phyloP scores from a whole-genome alignment of 2,113 vertebrate species.

The Prunella himalayana region DNA sequence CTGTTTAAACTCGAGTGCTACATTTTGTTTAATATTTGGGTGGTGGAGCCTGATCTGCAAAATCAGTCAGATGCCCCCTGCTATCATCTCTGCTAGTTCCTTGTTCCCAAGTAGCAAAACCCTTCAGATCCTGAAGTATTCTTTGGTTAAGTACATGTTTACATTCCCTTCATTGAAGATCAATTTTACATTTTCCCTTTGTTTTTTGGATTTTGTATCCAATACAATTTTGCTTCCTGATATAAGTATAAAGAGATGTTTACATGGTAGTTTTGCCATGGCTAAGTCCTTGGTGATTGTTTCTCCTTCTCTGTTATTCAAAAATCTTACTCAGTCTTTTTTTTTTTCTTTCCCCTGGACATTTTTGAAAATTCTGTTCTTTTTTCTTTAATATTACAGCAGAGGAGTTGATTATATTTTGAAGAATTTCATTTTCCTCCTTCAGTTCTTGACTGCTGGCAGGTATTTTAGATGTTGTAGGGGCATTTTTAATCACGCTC shows the following conservation, averaged over 20 bases:
- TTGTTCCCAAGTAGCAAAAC: neutral
- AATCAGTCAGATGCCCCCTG: neutral
- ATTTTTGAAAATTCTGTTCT: neutral
- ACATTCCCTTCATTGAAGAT: neutral
- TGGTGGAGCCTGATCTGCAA: neutral
- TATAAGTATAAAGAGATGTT: neutral
- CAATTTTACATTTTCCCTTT: neutral
- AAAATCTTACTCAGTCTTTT: neutral
- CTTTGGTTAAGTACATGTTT: neutral
- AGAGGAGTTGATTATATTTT: conserved; percentile 12
- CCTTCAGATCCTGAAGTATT: neutral
- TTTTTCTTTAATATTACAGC: neutral
- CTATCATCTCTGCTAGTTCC: neutral
- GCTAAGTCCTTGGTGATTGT: neutral
- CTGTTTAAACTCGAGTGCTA: neutral
- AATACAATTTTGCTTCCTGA: neutral
- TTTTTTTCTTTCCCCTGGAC: neutral
- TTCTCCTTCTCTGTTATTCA: neutral
- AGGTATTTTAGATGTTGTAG: neutral
- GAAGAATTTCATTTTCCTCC: neutral
- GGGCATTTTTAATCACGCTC: neutral
- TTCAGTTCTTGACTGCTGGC: neutral
- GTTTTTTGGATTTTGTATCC: neutral
- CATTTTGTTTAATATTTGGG: neutral
- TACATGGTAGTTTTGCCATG: neutral